Evolutionary conservation across 2,888 invertebrate species (phyloP), one percentile per base, ranked within the genome.

Genomic region (Hymenopus coronatus): DNA sequence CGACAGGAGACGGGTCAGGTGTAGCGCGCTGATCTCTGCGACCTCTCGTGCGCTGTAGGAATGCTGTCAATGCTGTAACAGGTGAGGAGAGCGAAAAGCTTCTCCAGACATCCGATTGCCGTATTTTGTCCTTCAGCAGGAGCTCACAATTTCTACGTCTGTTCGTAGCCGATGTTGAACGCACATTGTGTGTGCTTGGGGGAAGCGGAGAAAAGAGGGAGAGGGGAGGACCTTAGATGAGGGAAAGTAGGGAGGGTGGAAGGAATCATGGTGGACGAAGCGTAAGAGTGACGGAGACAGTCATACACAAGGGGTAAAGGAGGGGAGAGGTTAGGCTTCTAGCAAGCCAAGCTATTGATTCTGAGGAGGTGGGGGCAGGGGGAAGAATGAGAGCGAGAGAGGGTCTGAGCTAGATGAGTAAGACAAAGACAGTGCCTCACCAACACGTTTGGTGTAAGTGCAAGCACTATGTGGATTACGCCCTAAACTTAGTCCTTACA

Each of bases 81-180:
- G 54, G 54, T 70, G 20, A 20, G 20, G 25, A 70, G 3, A 70
- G 54, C 54, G 54, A 70, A 70, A 70, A 70, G 54, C 3, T 20
- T 20, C 54, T 20, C 54, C 54, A 70, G 54, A 20, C 25, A 70
- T 70, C 20, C 54, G 54, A 70, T 70, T 70, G 54, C 20, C 54
- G 54, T 70, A 70, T 70, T 70, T 70, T 70, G 92, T 91, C 91
- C 54, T 70, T 70, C 54, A 70, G 54, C 54, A 91, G 92, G 92
- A 92, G 92, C 92, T 92, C 92, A 92, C 92, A 92, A 91, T 92
- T 92, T 91, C 92, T 91, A 93, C 93, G 93, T 93, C 93, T 92
- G 92, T 92, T 91, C 94, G 94, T 94, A 92, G 94, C 93, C 93
- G 93, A 93, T 94, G 94, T 94, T 94, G 94, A 93, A 93, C 94